Conservation (phyloP, 2,888 invertebrate genomes). For the Tenthredo amoena region DNA sequence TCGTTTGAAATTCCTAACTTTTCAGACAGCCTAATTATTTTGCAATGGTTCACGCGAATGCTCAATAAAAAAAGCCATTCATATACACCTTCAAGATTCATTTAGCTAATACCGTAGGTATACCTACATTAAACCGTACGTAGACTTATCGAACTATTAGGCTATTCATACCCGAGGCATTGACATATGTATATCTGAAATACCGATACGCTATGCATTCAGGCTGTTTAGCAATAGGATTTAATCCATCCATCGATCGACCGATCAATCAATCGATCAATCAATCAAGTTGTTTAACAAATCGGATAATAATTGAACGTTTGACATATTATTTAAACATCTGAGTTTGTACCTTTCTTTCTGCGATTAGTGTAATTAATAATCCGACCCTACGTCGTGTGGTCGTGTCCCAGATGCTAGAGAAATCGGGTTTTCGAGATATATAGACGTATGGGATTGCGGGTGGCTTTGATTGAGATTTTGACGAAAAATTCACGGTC, state of each 20-base stretch:
- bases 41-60: not conserved
- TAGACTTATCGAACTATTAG: not conserved
- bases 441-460: not conserved
- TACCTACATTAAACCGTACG: not conserved
- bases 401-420: not conserved
- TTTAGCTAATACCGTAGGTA: not conserved
- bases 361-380: not conserved
- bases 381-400: not conserved
- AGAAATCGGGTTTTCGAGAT: not conserved
- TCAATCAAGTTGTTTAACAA: not conserved
- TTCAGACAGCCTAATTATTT: not conserved
- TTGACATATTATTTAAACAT: not conserved
- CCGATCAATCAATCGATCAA: not conserved
- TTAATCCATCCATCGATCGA: not conserved
- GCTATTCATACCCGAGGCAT: not conserved
- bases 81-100: not conserved
- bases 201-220: not conserved
- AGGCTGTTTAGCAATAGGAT: not conserved
- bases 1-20: slow-evolving; percentile 23
- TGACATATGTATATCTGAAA: not conserved
- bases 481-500: not conserved
- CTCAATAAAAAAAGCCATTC: not conserved
- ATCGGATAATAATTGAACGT: not conserved
- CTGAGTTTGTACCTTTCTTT: not conserved
- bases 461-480: not conserved